Conservation (phyloP, 1,140 invertebrate genomes). For the Drosophila pallidifrons region DNA sequence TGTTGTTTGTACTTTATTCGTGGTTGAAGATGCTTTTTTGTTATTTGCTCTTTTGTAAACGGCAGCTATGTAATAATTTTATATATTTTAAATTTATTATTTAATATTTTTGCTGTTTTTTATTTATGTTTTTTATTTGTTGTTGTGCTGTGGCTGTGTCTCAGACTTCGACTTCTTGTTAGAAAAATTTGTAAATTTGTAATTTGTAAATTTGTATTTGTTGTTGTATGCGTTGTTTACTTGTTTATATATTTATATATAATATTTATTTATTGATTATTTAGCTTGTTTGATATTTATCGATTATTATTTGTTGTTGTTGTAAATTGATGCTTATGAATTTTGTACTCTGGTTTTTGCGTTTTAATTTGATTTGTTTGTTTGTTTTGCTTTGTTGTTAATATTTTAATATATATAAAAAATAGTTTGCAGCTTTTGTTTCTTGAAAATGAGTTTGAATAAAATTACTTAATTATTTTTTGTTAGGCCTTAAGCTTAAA, state of each 20-base stretch:
- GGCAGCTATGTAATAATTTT: constrained; percentile 71
- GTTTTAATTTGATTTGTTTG: constrained; percentile 51
- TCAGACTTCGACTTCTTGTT: constrained; percentile 57
- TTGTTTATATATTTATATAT: constrained; percentile 28
- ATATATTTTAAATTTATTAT: constrained; percentile 23
- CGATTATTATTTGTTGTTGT: constrained; percentile 29
- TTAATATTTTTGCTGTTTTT: constrained; percentile 27
- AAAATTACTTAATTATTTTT: constrained; percentile 63
- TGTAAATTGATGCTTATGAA: constrained; percentile 62
- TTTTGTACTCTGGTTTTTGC: constrained; percentile 77
- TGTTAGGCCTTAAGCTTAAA: constrained; percentile 56
- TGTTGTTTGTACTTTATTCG: constrained; percentile 57
- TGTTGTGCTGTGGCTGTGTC: constrained; percentile 42
- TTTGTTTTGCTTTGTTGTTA: constrained; percentile 54
- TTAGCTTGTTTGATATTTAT: constrained; percentile 46
- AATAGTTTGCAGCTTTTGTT: constrained; percentile 64
- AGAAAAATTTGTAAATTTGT: constrained; percentile 74
- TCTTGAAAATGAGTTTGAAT: constrained; percentile 51
- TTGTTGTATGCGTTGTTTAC: constrained; percentile 73
- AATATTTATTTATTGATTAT: constrained; percentile 40
- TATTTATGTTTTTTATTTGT: constrained; percentile 1
- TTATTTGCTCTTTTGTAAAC: constrained; percentile 53
- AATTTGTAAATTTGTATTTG: constrained; percentile 81
- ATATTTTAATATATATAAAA: constrained; percentile 53
- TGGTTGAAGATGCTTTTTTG: constrained; percentile 56